These are phyloP conservation scores for Sebastes cheni DNA, from an alignment of 2,797 vertebrate species.

Conservation along the genomic window DNA sequence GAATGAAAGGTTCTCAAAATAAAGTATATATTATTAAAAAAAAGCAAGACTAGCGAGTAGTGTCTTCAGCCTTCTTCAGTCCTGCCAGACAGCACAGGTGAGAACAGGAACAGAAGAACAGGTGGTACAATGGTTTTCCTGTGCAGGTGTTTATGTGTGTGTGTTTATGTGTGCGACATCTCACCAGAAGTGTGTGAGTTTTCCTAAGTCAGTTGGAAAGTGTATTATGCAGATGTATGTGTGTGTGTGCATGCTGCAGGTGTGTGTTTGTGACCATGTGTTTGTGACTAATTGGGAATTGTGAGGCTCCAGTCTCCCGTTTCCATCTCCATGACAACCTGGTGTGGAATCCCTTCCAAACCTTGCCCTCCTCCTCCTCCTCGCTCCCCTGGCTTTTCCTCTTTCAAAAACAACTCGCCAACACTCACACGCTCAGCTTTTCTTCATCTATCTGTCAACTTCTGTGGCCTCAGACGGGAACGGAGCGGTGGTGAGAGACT, in stretches of 20 bases:
- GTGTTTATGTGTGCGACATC: background rate
- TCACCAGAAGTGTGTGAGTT: background rate
- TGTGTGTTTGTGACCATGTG: slow-evolving; percentile 42
- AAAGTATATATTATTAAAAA: background rate
- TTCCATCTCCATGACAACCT: slow-evolving; percentile 78
- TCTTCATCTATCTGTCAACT: slow-evolving; percentile 28
- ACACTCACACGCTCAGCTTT: slow-evolving; percentile 48
- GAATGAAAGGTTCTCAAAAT: background rate
- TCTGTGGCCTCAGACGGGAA: background rate
- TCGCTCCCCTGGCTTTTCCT: slow-evolving; percentile 40
- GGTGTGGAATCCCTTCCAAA: slow-evolving; percentile 70
- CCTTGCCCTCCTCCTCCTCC: slow-evolving; percentile 39
- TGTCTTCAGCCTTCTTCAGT: background rate
- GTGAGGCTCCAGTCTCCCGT: slow-evolving; percentile 75
- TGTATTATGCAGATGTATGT: slow-evolving; percentile 13
- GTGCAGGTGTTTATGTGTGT: background rate
- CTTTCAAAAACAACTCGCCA: slow-evolving; percentile 64
- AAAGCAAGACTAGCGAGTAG: background rate
- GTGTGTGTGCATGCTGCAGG: slow-evolving; percentile 23
- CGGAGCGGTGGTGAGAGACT: background rate
- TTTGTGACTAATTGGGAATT: slow-evolving; percentile 76
- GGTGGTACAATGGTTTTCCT: background rate
- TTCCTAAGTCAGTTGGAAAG: background rate
- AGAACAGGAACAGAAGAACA: no score
- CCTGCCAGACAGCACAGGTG: background rate